These are phyloP conservation scores for Styela clava DNA, from an alignment of 23 tunicate genomes.

Conservation along the genomic window DNA sequence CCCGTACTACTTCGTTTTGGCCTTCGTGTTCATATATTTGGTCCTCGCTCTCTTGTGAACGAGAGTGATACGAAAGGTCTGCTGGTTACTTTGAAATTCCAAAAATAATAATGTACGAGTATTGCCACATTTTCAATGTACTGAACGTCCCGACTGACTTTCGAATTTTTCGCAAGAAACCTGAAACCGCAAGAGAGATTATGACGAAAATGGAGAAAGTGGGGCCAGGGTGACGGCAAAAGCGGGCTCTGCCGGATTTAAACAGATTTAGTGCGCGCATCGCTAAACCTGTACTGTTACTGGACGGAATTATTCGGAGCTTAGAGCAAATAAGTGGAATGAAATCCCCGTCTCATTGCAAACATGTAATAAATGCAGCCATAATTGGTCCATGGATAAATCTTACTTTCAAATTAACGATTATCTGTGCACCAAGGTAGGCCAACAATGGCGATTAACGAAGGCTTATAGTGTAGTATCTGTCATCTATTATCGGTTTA, in stretches of 20 bases:
- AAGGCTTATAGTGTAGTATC: neutral
- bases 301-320: neutral
- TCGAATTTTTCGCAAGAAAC: too few relatives aligned
- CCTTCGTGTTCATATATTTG: too few relatives aligned
- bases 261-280: neutral
- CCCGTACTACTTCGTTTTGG: too few relatives aligned
- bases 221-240: neutral
- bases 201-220: neutral
- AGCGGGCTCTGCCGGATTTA: neutral
- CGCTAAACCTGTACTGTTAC: neutral
- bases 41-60: too few relatives aligned
- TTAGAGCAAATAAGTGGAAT: neutral
- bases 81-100: too few relatives aligned
- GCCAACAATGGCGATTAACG: neutral
- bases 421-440: neutral
- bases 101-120: too few relatives aligned
- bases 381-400: neutral
- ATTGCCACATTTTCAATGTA: too few relatives aligned
- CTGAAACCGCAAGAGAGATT: too few relatives aligned
- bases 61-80: too few relatives aligned
- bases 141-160: too few relatives aligned
- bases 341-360: neutral
- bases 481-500: neutral
- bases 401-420: neutral
- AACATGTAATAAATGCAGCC: neutral